Conservation (phyloP, 1,140 invertebrate genomes). For the Glossosoma conforme region DNA sequence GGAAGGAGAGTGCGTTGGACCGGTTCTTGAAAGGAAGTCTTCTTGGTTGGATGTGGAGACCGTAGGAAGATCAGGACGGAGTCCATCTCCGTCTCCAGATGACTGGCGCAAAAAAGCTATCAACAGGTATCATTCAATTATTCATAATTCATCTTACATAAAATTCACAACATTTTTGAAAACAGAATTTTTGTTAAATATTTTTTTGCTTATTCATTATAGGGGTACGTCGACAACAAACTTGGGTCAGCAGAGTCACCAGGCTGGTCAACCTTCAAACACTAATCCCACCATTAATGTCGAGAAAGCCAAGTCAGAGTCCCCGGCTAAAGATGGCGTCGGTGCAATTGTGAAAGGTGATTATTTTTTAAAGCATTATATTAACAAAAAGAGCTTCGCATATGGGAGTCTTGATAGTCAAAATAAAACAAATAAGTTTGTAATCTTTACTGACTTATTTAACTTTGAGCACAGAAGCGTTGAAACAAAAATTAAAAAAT, state of each 20-base stretch:
- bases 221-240: conserved; percentile 44
- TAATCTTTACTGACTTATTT: no score
- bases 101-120: conserved; percentile 38
- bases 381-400: no score
- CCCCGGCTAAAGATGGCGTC: conserved; percentile 20
- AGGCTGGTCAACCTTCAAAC: background rate
- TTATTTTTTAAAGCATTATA: no score
- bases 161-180: conserved; percentile 2
- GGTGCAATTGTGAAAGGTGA: conserved; percentile 15
- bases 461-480: no score
- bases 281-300: conserved; percentile 10
- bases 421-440: no score
- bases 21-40: conserved; percentile 50
- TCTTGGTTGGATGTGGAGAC: conserved; percentile 54
- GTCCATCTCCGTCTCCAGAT: conserved; percentile 40
- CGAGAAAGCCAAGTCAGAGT: conserved; percentile 24
- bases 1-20: conserved; percentile 63
- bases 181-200: background rate
- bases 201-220: conserved; percentile 19
- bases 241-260: conserved; percentile 27
- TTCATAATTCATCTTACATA: conserved; percentile 1
- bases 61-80: conserved; percentile 38
- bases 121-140: conserved; percentile 35
- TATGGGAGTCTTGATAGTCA: no score
- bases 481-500: no score